A percentile compares a stretch with the other conserved stretches of the same genome.
phyloP scores from a whole-genome alignment of 2,113 vertebrate genomes.

The Agapornis roseicollis region DNA sequence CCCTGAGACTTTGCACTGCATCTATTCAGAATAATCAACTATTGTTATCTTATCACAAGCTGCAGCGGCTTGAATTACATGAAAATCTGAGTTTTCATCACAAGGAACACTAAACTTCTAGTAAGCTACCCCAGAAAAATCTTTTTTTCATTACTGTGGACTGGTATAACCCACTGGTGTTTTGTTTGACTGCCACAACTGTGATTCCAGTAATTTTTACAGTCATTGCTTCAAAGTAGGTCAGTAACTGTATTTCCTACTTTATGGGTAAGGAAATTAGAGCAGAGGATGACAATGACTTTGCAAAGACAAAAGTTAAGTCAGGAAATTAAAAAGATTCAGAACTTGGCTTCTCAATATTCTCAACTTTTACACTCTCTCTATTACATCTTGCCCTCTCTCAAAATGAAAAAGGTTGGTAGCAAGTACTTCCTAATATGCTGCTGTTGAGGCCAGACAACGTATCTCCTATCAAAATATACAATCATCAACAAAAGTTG shows the following conservation, averaged over 20 bases:
- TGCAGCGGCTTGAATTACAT: not conserved
- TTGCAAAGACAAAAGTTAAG: conserved; percentile 5
- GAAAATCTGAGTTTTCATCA: not conserved
- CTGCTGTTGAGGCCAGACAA: not conserved
- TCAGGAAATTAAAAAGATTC: not conserved
- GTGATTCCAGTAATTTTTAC: not conserved
- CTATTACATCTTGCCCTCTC: not conserved
- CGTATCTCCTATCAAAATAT: not conserved
- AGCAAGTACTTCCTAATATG: not conserved
- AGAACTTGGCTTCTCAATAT: not conserved
- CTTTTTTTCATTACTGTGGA: not conserved
- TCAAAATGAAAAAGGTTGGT: not conserved
- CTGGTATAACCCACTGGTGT: not conserved
- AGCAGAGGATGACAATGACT: not conserved
- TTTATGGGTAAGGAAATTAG: not conserved
- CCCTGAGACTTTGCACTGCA: not conserved
- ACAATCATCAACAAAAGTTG: not conserved
- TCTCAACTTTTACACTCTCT: not conserved
- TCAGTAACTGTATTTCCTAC: not conserved
- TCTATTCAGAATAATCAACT: not conserved
- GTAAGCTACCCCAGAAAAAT: not conserved
- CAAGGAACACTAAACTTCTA: not conserved
- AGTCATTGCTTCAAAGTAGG: not conserved
- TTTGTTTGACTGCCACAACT: not conserved
- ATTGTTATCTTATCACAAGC: not conserved